phyloP scores from a whole-genome alignment of 2,888 invertebrate genomes.

The Rhagium mordax region DNA sequence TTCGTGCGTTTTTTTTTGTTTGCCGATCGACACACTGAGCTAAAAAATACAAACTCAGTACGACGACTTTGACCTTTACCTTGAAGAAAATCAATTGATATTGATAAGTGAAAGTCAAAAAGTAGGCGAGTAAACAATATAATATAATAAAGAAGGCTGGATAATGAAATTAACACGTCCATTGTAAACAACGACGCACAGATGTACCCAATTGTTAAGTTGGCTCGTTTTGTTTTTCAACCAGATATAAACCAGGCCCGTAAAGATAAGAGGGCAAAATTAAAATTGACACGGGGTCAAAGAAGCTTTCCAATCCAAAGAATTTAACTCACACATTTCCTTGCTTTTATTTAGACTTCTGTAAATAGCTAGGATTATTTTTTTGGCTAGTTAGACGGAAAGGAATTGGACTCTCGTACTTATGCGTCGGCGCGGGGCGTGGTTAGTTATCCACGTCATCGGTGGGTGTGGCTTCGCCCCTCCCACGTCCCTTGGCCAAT shows the following conservation, averaged over 20 bases:
- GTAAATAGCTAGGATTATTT: too few species aligned
- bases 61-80: conserved; percentile 27
- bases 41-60: not conserved
- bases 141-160: not conserved
- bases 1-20: not conserved
- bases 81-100: conserved; percentile 25
- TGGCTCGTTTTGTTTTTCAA: not conserved
- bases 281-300: too few species aligned
- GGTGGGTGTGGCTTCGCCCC: too few species aligned
- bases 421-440: too few species aligned
- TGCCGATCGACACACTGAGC: not conserved
- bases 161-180: not conserved
- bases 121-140: conserved; percentile 24
- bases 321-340: too few species aligned
- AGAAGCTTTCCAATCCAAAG: too few species aligned
- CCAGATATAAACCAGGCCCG: not conserved
- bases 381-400: too few species aligned
- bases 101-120: conserved; percentile 38
- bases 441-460: too few species aligned
- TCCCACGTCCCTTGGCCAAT: too few species aligned
- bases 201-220: not conserved
- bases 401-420: too few species aligned
- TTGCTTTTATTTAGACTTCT: too few species aligned
- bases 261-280: too few species aligned
- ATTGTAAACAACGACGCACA: not conserved